These are phyloP conservation scores for Verasper variegatus DNA, from an alignment of 2,113 vertebrate genomes.

Conservation along the genomic window DNA sequence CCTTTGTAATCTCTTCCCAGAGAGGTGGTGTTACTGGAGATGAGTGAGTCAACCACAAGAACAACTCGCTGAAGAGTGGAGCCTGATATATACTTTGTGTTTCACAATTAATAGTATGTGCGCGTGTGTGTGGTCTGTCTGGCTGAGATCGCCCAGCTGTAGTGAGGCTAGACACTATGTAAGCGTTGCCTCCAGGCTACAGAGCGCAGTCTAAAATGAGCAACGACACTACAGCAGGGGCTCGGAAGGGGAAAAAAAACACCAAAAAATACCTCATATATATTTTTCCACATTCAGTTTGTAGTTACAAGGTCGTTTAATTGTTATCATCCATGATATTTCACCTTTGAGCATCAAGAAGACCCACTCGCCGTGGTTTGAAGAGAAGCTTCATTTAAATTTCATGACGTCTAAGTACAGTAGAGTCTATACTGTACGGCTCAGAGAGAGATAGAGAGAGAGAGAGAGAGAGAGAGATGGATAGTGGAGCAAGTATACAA, in stretches of 20 bases:
- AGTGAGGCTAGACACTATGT: conserved; percentile 43
- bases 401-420: conserved; percentile 67
- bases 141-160: conserved; percentile 46
- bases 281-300: background rate
- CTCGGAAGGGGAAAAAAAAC: background rate
- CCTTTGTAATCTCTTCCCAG: conserved; percentile 30
- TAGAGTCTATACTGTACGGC: conserved; percentile 37
- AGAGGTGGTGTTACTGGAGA: conserved; percentile 26
- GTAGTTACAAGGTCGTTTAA: background rate
- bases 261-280: no score
- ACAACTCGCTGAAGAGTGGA: background rate
- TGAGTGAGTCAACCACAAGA: conserved; percentile 29
- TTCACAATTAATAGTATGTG: conserved; percentile 4
- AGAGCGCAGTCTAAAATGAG: conserved; percentile 35
- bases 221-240: conserved; percentile 24
- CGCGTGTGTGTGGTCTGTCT: conserved; percentile 12
- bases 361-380: conserved; percentile 16
- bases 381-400: conserved; percentile 61
- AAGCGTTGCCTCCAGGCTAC: conserved; percentile 39
- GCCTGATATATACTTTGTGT: background rate
- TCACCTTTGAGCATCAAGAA: conserved; percentile 1
- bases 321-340: conserved; percentile 1
- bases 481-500: conserved; percentile 8
- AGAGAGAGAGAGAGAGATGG: background rate
- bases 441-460: conserved; percentile 17